These are phyloP conservation scores for Puffinus mauretanicus DNA, from an alignment of 2,113 vertebrate genomes.

Conservation along the genomic window DNA sequence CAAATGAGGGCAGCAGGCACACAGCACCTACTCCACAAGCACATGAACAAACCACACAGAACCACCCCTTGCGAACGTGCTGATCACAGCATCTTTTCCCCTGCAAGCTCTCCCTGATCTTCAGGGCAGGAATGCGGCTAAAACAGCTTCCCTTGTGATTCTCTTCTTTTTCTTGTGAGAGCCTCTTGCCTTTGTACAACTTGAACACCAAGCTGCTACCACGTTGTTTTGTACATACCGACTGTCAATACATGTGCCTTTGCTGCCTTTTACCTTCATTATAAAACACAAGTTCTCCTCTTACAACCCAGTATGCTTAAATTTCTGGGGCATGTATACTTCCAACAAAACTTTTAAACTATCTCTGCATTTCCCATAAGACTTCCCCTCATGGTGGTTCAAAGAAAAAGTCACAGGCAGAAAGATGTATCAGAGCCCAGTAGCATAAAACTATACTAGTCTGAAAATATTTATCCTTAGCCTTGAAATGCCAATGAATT, in stretches of 20 bases:
- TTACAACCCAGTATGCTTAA: neutral
- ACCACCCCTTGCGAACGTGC: fast-evolving
- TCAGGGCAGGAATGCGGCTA: neutral
- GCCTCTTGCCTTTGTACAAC: neutral
- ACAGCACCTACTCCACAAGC: neutral
- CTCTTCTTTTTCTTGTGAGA: neutral
- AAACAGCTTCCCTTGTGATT: neutral
- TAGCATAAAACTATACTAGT: neutral
- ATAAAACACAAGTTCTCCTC: neutral
- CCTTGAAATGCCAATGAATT: neutral
- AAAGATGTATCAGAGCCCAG: neutral
- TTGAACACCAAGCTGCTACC: neutral
- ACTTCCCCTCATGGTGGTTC: neutral
- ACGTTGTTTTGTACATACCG: fast-evolving
- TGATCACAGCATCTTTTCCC: neutral
- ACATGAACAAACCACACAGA: neutral
- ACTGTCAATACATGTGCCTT: neutral
- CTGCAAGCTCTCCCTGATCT: neutral
- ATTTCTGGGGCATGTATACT: neutral
- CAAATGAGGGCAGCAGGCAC: neutral
- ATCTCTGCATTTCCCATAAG: neutral
- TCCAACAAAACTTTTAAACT: neutral
- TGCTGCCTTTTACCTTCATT: neutral
- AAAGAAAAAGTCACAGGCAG: neutral
- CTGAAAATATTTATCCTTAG: neutral